Percentiles rank a stretch among this genome's conserved stretches.
These are phyloP conservation scores for Oryzias celebensis DNA, from an alignment of 2,113 vertebrate species.

Conservation along the genomic window DNA sequence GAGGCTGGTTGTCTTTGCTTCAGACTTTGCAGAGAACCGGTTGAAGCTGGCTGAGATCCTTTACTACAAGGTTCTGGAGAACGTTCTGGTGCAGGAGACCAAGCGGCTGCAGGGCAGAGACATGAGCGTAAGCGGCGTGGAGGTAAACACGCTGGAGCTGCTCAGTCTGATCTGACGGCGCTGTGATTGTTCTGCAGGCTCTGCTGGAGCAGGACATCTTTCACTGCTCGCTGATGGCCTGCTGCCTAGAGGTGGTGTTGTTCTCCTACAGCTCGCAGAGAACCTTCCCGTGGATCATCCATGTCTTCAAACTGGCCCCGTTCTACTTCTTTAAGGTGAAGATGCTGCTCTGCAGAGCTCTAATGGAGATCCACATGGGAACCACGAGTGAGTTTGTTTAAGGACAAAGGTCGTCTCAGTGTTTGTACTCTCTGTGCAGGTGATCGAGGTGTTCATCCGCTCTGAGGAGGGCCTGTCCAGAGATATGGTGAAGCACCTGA, in stretches of 20 bases:
- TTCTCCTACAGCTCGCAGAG: constrained; percentile 94
- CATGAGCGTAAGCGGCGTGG: constrained; percentile 86
- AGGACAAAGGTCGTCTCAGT: background rate
- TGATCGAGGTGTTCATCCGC: constrained; percentile 96
- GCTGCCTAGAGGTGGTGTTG: constrained; percentile 94
- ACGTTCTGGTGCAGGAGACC: constrained; percentile 88
- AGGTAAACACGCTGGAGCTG: background rate
- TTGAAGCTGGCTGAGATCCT: constrained; percentile 94
- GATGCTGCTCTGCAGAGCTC: too few species aligned
- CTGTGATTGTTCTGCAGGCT: constrained; percentile 71
- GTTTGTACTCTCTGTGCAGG: constrained; percentile 69
- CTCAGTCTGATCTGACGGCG: background rate
- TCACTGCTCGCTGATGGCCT: constrained; percentile 90
- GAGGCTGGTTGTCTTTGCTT: background rate
- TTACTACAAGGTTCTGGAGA: constrained; percentile 96
- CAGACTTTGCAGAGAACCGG: constrained; percentile 95
- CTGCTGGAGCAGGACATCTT: constrained; percentile 93
- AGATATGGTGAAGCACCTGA: constrained; percentile 98
- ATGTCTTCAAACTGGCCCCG: constrained; percentile 82
- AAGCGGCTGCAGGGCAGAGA: constrained; percentile 91
- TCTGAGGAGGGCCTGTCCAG: constrained; percentile 95
- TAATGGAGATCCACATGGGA: too few species aligned
- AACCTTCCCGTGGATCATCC: constrained; percentile 95
- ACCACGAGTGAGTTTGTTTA: background rate
- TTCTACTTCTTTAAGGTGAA: constrained; percentile 97